These are phyloP conservation scores for Uropetala carovei DNA, from an alignment of 2,888 invertebrate species.

Conservation along the genomic window DNA sequence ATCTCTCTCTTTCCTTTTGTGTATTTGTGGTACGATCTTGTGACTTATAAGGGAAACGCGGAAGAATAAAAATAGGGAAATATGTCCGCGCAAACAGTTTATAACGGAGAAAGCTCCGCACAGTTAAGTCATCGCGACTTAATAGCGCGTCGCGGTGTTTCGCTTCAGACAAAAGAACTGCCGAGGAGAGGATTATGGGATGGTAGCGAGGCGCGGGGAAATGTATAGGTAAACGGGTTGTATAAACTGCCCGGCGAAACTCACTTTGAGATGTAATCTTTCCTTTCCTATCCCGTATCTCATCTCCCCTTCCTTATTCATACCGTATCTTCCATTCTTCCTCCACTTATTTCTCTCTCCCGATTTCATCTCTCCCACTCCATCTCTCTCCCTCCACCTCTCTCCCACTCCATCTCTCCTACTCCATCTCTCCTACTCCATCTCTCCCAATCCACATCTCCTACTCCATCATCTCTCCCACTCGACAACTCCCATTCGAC, in stretches of 20 bases:
- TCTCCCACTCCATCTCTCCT: background rate
- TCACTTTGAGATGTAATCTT: background rate
- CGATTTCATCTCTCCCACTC: no score
- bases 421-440: no score
- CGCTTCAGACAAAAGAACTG: constrained; percentile 13
- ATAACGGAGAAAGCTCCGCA: background rate
- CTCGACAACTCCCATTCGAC: no score
- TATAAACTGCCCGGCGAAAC: background rate
- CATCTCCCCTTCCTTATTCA: no score
- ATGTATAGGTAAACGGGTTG: background rate
- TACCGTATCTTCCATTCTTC: background rate
- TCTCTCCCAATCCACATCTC: no score
- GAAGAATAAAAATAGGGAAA: no score
- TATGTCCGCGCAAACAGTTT: background rate
- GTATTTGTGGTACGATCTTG: no score
- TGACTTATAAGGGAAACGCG: no score
- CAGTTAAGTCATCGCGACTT: background rate
- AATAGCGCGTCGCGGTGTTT: background rate
- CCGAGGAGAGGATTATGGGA: background rate
- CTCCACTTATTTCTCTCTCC: background rate
- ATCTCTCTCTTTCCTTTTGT: no score
- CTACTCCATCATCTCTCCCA: no score
- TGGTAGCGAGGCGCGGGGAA: background rate
- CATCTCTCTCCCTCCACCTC: background rate
- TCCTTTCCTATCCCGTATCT: background rate